Percentiles rank a stretch among this genome's conserved stretches.
Conservation (phyloP, 2,888 invertebrate genomes). For the Mesorhabditis belari region DNA sequence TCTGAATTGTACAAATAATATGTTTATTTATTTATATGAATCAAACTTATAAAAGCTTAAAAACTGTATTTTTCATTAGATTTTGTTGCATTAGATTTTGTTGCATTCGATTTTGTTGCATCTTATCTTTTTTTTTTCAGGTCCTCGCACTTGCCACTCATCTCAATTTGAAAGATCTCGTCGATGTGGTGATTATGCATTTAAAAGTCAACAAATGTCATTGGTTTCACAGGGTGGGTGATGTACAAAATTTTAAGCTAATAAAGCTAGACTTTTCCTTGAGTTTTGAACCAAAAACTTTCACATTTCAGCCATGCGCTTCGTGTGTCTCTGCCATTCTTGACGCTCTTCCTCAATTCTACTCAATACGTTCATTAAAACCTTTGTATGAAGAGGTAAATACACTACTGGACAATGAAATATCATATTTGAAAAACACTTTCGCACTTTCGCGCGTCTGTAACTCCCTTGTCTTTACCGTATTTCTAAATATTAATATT, state of each 20-base stretch:
- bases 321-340: conserved; percentile 78
- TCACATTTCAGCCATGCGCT: conserved; percentile 71
- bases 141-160: conserved; percentile 77
- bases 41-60: too few relatives aligned
- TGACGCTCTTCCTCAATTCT: conserved; percentile 77
- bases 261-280: neutral
- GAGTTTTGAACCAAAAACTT: neutral
- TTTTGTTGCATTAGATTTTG: too few relatives aligned
- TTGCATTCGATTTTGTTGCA: too few relatives aligned
- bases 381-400: conserved; percentile 40
- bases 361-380: conserved; percentile 56
- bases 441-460: too few relatives aligned
- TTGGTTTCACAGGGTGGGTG: conserved; percentile 75
- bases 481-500: too few relatives aligned
- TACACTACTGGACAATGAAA: too few relatives aligned
- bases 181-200: conserved; percentile 81
- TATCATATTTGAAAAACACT: too few relatives aligned
- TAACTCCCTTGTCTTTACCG: too few relatives aligned
- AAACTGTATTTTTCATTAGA: too few relatives aligned
- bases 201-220: conserved; percentile 83
- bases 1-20: too few relatives aligned
- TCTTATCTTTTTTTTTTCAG: conserved; percentile 30
- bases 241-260: neutral
- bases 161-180: conserved; percentile 80
- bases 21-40: too few relatives aligned